Evolutionary conservation across 2,113 vertebrate genomes (phyloP).

Genomic region (Lucifuga dentata): DNA sequence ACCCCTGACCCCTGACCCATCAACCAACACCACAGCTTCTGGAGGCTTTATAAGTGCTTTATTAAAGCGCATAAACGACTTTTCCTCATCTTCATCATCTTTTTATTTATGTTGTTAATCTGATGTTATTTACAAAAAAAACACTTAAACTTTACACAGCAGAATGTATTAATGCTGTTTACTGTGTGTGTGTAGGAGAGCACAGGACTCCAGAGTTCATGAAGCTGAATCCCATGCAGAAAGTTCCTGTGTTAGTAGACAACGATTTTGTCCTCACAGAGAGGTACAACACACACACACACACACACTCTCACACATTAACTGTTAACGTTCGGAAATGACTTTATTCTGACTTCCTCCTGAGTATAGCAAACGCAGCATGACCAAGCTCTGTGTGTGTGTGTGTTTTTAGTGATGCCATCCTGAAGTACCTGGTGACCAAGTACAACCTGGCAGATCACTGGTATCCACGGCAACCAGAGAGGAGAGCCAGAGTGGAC

Average conservation of each 20-base stretch:
- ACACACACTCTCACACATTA: constrained; percentile 2
- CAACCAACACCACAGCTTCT: too few species aligned
- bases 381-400: too few species aligned
- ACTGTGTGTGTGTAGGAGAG: constrained; percentile 60
- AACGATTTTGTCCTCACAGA: constrained; percentile 80
- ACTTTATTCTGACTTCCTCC: too few species aligned
- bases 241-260: constrained; percentile 81
- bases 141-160: background rate
- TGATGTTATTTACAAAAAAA: too few species aligned
- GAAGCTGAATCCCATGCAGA: constrained; percentile 81
- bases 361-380: too few species aligned
- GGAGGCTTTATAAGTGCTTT: too few species aligned
- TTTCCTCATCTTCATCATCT: too few species aligned
- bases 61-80: too few species aligned
- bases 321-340: too few species aligned
- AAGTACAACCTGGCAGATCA: constrained; percentile 68
- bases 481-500: constrained; percentile 78
- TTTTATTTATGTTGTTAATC: too few species aligned
- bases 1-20: too few species aligned
- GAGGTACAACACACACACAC: constrained; percentile 65
- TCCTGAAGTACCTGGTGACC: constrained; percentile 81
- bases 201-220: constrained; percentile 74
- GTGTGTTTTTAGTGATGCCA: constrained; percentile 76
- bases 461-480: constrained; percentile 81
- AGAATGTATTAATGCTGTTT: background rate